These are phyloP conservation scores for Scotopteryx bipunctaria DNA, from an alignment of 2,888 invertebrate species.

Conservation along the genomic window DNA sequence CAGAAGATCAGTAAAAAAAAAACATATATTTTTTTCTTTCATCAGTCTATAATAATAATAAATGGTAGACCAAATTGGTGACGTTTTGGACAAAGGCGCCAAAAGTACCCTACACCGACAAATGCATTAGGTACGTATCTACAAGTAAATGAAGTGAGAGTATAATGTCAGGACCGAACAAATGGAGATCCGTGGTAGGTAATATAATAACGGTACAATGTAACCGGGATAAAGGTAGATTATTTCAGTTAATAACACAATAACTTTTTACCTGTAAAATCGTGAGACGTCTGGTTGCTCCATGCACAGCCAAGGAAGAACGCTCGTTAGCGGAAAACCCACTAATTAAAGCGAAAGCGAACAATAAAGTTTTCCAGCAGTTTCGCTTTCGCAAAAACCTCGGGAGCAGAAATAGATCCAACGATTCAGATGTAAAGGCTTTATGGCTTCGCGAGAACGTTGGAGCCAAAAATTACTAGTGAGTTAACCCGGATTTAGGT, in stretches of 20 bases:
- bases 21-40: too few species aligned
- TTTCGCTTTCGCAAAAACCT: constrained; percentile 38
- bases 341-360: constrained; percentile 51
- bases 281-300: constrained; percentile 22
- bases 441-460: constrained; percentile 10
- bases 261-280: neutral
- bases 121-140: too few species aligned
- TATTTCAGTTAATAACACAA: neutral
- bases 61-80: too few species aligned
- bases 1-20: too few species aligned
- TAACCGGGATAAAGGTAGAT: too few species aligned
- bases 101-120: too few species aligned
- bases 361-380: constrained; percentile 39
- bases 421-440: constrained; percentile 37
- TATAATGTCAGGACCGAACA: too few species aligned
- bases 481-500: neutral
- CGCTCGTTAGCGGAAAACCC: constrained; percentile 50
- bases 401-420: constrained; percentile 29
- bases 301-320: constrained; percentile 38
- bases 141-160: too few species aligned
- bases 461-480: constrained; percentile 3
- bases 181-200: too few species aligned
- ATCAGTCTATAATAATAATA: too few species aligned
- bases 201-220: too few species aligned
- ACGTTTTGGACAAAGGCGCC: too few species aligned